Conservation (phyloP, 2,888 invertebrate species). For the Falcaria lacertinaria region DNA sequence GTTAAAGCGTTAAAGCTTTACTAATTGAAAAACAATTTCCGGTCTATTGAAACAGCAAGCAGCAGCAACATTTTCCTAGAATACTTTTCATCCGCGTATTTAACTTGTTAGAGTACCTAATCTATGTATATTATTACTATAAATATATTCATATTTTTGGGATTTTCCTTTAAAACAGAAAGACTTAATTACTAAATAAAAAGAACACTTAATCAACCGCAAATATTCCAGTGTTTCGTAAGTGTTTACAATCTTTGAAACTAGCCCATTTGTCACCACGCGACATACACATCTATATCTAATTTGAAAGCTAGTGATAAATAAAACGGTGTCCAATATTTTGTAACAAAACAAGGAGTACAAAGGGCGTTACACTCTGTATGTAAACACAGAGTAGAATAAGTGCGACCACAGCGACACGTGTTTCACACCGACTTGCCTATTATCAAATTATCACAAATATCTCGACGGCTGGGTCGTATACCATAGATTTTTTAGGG, state of each 20-base stretch:
- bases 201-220: constrained; percentile 17
- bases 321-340: constrained; percentile 79
- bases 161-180: no score
- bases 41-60: no score
- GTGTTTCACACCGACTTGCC: constrained; percentile 36
- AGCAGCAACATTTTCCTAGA: no score
- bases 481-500: not conserved
- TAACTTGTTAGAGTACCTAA: no score
- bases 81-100: no score
- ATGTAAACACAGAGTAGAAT: constrained; percentile 56
- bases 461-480: constrained; percentile 31
- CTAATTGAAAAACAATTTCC: no score
- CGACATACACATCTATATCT: constrained; percentile 54
- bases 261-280: constrained; percentile 54
- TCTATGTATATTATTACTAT: no score
- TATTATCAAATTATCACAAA: constrained; percentile 68
- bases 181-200: constrained; percentile 1
- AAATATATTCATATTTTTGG: no score
- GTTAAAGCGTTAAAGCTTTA: no score
- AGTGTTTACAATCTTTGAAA: constrained; percentile 44
- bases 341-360: constrained; percentile 78
- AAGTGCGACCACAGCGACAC: constrained; percentile 37
- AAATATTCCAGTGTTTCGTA: constrained; percentile 41
- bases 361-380: constrained; percentile 75
- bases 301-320: constrained; percentile 76